Base-by-base conservation (phyloP, 2,797 vertebrate species). In the Sebastes hopkinsi region DNA sequence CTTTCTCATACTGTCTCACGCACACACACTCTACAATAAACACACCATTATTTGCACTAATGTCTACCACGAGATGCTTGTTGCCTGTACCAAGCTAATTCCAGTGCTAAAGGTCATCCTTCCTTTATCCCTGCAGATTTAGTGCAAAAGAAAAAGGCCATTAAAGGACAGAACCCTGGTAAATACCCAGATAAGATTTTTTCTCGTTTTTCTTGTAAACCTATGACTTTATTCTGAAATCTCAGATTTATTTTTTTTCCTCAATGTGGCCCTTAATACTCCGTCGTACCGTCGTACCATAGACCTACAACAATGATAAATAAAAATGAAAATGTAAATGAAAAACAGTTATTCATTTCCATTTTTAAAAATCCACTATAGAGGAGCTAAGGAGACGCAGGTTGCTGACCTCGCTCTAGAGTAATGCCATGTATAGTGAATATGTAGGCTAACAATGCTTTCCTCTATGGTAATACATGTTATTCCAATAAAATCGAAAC, bases 11-110 rank as follows among this genome's bases (percentile, higher is more conserved):
- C 67, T 75, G 70, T 75, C 59, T 72, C 14, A 59, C 9, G 4
- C 56, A 42, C 36, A 42, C 34, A 23, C 64, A 74, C 20, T 3
- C 54, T n/a, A 52, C 20, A n/a, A 71, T 29, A 80, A 20, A 55
- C 25, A 73, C 56, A 23, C 25, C 10, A 36, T 74, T 77, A 78
- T 79, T 80, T 79, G 36, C 62, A 62, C 62, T 59, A 64, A 87
- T 73, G 70, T 32, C 13, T 64, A 79, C 16, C 65, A 80, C 22
- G 4, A 61, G 73, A 42, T 61, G 65, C 13, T 66, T 11, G 36
- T 27, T 78, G 12, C 55, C 18, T 59, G 8, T 46, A 16, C 10
- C 5, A 29, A 46, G n/a, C 14, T 1, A 70, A 2, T 3, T 72
- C 2, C 34, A 22, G 4, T 2, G 27, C 36, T 76, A 8, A 34